These are phyloP conservation scores for Melanitta fusca DNA, from an alignment of 2,797 vertebrate species.

Conservation along the genomic window DNA sequence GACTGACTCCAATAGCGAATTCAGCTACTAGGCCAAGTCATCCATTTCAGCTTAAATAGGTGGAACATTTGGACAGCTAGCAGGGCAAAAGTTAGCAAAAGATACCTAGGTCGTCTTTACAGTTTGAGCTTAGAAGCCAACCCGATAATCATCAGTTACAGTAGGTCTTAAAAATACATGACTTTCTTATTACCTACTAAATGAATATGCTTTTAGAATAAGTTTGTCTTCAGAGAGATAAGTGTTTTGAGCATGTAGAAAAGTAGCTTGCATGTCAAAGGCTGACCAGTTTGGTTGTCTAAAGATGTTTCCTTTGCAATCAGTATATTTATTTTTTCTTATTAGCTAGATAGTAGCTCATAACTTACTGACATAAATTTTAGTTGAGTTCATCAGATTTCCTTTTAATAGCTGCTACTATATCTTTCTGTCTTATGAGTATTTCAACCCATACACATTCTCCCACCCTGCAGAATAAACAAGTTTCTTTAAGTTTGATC, in stretches of 20 bases:
- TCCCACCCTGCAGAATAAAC: background rate
- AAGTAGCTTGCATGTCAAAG: background rate
- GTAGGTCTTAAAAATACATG: background rate
- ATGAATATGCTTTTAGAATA: background rate
- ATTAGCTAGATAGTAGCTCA: rapidly evolving
- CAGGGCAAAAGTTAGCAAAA: background rate
- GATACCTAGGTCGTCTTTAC: background rate
- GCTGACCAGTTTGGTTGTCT: background rate
- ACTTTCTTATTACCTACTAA: background rate
- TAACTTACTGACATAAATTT: background rate
- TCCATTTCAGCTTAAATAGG: background rate
- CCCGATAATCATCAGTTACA: background rate
- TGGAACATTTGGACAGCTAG: background rate
- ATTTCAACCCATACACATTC: background rate
- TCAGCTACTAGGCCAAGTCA: background rate
- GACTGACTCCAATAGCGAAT: background rate
- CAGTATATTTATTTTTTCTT: background rate
- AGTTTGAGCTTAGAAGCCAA: background rate
- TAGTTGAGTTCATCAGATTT: background rate
- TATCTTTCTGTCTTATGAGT: background rate
- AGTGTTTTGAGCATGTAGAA: background rate
- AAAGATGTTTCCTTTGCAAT: background rate
- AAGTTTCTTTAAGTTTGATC: background rate
- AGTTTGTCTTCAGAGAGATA: background rate
- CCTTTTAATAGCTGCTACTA: background rate